These are phyloP conservation scores for Eubasilissa regina DNA, from an alignment of 1,140 invertebrate genomes.

Conservation along the genomic window DNA sequence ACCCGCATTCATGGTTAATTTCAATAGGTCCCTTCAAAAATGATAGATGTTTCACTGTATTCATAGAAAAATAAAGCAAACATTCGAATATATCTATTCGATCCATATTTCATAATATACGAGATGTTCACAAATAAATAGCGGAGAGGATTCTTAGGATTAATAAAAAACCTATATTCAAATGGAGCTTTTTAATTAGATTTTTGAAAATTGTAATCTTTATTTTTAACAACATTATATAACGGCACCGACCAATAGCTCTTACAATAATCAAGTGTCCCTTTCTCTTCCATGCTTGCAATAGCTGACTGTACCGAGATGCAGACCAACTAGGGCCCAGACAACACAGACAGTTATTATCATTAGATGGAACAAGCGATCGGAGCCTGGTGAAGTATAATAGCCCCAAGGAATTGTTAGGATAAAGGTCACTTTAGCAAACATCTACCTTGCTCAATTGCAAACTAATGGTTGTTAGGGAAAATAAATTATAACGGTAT, in stretches of 20 bases:
- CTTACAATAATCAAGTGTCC: slow-evolving; percentile 5
- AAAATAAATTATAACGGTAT: too few relatives aligned
- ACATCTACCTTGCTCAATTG: neutral
- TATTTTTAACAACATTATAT: neutral
- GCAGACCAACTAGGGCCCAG: slow-evolving; percentile 2
- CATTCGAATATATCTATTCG: too few relatives aligned
- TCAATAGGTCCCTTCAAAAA: too few relatives aligned
- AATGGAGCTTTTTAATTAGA: too few relatives aligned
- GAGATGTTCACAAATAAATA: neutral
- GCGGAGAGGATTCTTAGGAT: neutral
- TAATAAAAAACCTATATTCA: neutral
- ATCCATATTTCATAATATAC: too few relatives aligned
- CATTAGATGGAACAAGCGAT: slow-evolving; percentile 31
- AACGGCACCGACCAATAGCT: neutral
- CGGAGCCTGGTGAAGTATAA: neutral
- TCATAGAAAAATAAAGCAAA: too few relatives aligned
- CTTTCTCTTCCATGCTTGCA: slow-evolving; percentile 20
- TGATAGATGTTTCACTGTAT: too few relatives aligned
- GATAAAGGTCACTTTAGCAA: slow-evolving; percentile 31
- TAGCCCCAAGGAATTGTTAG: slow-evolving; percentile 31
- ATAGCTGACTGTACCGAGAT: slow-evolving; percentile 16
- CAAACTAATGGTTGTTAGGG: too few relatives aligned
- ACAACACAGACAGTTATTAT: slow-evolving; percentile 34
- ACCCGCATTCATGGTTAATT: too few relatives aligned
- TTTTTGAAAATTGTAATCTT: too few relatives aligned